These are phyloP conservation scores for Caligus rogercresseyi DNA, from an alignment of 1,140 invertebrate species.

Conservation along the genomic window DNA sequence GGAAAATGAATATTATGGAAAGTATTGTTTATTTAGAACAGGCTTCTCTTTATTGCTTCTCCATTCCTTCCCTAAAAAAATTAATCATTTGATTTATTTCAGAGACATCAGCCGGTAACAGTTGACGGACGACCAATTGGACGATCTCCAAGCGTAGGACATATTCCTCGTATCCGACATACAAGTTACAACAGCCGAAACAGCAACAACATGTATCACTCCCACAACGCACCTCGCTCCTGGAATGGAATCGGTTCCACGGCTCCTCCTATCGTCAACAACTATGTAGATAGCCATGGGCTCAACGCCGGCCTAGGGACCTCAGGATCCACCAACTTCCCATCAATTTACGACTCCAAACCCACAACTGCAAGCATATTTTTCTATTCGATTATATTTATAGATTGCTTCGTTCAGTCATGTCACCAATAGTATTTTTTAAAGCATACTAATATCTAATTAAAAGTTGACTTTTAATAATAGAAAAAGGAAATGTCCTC, in stretches of 20 bases:
- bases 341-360: slow-evolving; percentile 2
- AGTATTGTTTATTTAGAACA: too few species aligned
- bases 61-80: too few species aligned
- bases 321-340: slow-evolving; percentile 13
- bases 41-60: too few species aligned
- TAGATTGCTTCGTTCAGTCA: too few species aligned
- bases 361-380: neutral
- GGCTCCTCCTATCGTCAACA: slow-evolving; percentile 16
- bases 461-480: too few species aligned
- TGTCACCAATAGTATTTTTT: too few species aligned
- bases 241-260: slow-evolving; percentile 11
- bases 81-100: too few species aligned
- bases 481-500: too few species aligned
- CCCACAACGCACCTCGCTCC: slow-evolving; percentile 11
- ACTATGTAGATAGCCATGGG: slow-evolving; percentile 20
- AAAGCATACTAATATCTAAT: too few species aligned
- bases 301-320: slow-evolving; percentile 15
- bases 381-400: neutral
- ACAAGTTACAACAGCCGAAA: neutral
- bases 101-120: slow-evolving; percentile 1
- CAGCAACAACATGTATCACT: neutral
- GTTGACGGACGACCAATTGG: slow-evolving; percentile 11
- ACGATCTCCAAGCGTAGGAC: neutral
- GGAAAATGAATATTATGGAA: too few species aligned
- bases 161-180: neutral